Evolutionary conservation across 1,140 invertebrate genomes (phyloP), one percentile per base, ranked within the genome.

Genomic region (Lethrus apterus): DNA sequence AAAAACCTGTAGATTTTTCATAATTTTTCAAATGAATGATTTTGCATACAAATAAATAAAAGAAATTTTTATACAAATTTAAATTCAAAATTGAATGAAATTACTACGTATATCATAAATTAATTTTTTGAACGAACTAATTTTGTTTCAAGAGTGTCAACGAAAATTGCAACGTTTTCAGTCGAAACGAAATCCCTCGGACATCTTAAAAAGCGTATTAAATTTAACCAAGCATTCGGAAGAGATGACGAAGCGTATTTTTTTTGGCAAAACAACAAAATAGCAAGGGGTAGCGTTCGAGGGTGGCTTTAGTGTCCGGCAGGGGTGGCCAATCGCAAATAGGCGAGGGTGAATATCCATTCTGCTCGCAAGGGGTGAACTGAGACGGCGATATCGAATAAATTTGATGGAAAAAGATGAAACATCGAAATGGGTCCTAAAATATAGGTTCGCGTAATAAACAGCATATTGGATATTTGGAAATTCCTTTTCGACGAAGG

Each of bases 191-290:
- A n/a, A n/a, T n/a, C n/a, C n/a, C n/a, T n/a, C n/a, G n/a, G n/a
- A n/a, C n/a, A n/a, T n/a, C n/a, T n/a, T n/a, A n/a, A n/a, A n/a
- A n/a, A n/a, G n/a, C n/a, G n/a, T n/a, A n/a, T n/a, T n/a, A n/a
- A n/a, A n/a, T n/a, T n/a, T n/a, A n/a, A n/a, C n/a, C n/a, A n/a
- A n/a, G n/a, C n/a, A 26, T 5, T n/a, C n/a, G 24, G 40, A 19
- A 26, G 23, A 42, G 40, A 42, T 42, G 40, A 42, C 40, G 40
- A 29, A 30, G 44, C 50, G 33, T 33, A 47, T 51, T 48, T 52
- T 54, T 56, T 49, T 42, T 31, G 32, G 41, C 43, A 57, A 57
- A 57, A 54, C 50, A 47, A 46, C 45, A 51, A 51, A 48, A 51
- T 43, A 44, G 50, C 38, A 51, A 51, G 47, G 50, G 50, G 50